Percentiles rank a stretch among this genome's conserved stretches.
These are phyloP conservation scores for Gymnothorax reevesii DNA, from an alignment of 2,797 vertebrate genomes.

Conservation along the genomic window DNA sequence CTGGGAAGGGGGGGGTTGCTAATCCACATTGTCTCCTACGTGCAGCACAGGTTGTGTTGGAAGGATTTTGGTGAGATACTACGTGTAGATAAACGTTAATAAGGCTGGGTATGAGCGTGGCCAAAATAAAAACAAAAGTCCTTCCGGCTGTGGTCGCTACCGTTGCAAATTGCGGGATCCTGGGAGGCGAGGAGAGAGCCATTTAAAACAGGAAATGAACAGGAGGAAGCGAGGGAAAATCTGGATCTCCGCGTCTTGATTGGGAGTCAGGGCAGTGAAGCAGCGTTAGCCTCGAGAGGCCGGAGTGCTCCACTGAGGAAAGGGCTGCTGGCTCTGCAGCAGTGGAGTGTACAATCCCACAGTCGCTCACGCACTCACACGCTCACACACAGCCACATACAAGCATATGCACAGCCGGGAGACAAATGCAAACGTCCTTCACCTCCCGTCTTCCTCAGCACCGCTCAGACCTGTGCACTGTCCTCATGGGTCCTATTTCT, in stretches of 20 bases:
- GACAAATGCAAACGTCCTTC: slow-evolving; percentile 49
- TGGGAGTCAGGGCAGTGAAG: slow-evolving; percentile 54
- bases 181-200: slow-evolving; percentile 10
- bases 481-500: slow-evolving; percentile 81
- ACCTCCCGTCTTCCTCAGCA: slow-evolving; percentile 67
- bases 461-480: slow-evolving; percentile 65
- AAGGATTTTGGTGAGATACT: slow-evolving; percentile 52
- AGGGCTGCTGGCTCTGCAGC: slow-evolving; percentile 41
- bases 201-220: slow-evolving; percentile 23
- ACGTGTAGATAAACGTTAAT: slow-evolving; percentile 24
- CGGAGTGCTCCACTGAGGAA: slow-evolving; percentile 27
- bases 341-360: slow-evolving; percentile 40
- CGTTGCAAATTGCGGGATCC: not conserved
- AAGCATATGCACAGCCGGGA: slow-evolving; percentile 44
- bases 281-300: slow-evolving; percentile 49
- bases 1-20: slow-evolving; percentile 57
- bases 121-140: not conserved
- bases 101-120: slow-evolving; percentile 9
- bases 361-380: slow-evolving; percentile 38
- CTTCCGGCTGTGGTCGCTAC: not conserved
- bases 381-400: slow-evolving; percentile 38
- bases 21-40: slow-evolving; percentile 63
- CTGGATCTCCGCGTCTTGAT: slow-evolving; percentile 28
- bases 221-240: slow-evolving; percentile 7
- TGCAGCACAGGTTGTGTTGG: slow-evolving; percentile 49